Conservation (phyloP, 2,113 vertebrate genomes). For the Eclectus roratus region DNA sequence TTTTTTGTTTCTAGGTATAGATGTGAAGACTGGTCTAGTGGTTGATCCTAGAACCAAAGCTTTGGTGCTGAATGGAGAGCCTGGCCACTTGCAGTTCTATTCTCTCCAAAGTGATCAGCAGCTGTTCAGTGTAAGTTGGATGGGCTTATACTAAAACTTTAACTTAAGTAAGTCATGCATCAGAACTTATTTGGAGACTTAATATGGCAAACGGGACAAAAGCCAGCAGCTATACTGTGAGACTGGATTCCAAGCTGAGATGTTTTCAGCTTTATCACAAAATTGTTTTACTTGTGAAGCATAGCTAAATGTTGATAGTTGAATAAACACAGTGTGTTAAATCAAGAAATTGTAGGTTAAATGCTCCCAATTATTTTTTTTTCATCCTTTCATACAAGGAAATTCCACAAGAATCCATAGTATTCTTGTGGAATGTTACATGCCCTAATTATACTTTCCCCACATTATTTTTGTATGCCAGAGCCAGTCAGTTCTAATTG, state of each 20-base stretch:
- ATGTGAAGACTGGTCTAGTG: constrained; percentile 81
- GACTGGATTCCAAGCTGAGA: background rate
- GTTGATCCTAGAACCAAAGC: constrained; percentile 91
- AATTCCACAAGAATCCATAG: background rate
- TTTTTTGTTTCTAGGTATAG: constrained; percentile 72
- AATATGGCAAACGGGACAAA: background rate
- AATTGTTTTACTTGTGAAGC: background rate
- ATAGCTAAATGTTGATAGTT: background rate
- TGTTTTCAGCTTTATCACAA: background rate
- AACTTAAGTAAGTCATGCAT: background rate
- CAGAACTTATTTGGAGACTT: background rate
- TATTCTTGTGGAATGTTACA: background rate
- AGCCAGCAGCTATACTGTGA: background rate
- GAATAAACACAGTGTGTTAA: background rate
- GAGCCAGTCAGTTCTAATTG: background rate
- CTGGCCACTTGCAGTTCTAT: constrained; percentile 97
- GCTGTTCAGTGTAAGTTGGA: constrained; percentile 88
- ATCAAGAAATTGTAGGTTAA: background rate
- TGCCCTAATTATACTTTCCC: background rate
- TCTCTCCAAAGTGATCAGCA: constrained; percentile 90
- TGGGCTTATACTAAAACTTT: background rate
- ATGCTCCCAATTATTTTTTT: background rate
- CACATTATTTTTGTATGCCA: background rate
- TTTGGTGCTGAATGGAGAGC: constrained; percentile 93
- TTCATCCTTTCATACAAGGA: background rate